phyloP scores from a whole-genome alignment of 2,113 vertebrate species.

The Clarias macrocephalus region DNA sequence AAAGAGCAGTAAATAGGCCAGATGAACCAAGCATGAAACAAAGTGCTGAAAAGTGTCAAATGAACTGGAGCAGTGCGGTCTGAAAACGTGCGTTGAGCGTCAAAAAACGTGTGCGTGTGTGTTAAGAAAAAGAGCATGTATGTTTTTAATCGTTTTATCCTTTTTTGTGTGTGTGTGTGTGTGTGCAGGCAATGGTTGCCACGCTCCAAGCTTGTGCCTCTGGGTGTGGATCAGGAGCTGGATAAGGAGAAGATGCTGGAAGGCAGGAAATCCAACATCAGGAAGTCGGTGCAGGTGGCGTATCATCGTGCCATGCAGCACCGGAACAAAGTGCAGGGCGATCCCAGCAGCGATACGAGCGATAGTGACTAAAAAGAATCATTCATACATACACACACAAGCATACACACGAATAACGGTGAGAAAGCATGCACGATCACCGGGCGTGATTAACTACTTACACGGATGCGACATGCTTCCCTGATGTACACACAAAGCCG shows the following conservation, averaged over 20 bases:
- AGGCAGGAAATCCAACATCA: slow-evolving; percentile 96
- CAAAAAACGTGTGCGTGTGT: not conserved
- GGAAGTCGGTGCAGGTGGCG: slow-evolving; percentile 96
- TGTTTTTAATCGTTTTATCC: slow-evolving; percentile 11
- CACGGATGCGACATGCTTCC: not conserved
- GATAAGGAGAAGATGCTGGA: slow-evolving; percentile 99
- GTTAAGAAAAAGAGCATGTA: not conserved
- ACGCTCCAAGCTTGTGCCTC: slow-evolving; percentile 92
- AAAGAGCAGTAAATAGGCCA: slow-evolving; percentile 39
- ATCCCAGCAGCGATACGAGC: slow-evolving; percentile 95
- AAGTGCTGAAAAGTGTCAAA: slow-evolving; percentile 15
- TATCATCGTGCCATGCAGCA: slow-evolving; percentile 98
- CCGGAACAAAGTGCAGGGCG: slow-evolving; percentile 97
- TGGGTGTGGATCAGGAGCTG: slow-evolving; percentile 94
- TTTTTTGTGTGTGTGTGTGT: slow-evolving; percentile 45
- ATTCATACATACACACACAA: slow-evolving; percentile 10
- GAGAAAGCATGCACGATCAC: slow-evolving; percentile 18
- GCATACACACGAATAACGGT: slow-evolving; percentile 1
- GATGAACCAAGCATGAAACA: slow-evolving; percentile 26
- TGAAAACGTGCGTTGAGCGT: slow-evolving; percentile 8
- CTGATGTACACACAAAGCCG: not conserved
- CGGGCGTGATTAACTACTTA: slow-evolving; percentile 4
- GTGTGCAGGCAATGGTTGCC: slow-evolving; percentile 92
- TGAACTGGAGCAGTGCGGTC: slow-evolving; percentile 20
- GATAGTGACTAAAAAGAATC: slow-evolving; percentile 65